Conservation (phyloP, 2,888 invertebrate genomes). For the Xanthorhoe designata region DNA sequence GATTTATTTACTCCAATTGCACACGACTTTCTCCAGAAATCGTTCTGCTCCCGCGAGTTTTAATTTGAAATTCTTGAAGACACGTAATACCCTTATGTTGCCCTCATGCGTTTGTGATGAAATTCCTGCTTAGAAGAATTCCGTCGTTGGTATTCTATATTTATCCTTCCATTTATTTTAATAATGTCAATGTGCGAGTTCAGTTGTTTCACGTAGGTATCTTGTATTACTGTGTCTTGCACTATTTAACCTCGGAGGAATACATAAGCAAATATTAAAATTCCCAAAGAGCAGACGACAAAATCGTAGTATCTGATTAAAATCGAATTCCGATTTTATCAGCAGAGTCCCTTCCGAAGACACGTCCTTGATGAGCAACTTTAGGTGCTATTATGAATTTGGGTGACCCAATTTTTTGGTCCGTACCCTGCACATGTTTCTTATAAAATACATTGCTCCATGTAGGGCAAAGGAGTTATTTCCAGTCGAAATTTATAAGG, state of each 20-base stretch:
- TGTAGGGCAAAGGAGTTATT: constrained; percentile 31
- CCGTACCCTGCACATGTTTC: constrained; percentile 35
- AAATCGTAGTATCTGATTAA: constrained; percentile 9
- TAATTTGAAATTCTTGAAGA: constrained; percentile 37
- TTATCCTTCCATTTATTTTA: constrained; percentile 13
- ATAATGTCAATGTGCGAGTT: constrained; percentile 3
- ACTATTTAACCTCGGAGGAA: not conserved
- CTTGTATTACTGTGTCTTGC: not conserved
- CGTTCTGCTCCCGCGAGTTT: constrained; percentile 26
- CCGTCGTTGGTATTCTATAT: constrained; percentile 23
- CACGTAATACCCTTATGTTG: constrained; percentile 23
- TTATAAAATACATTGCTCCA: constrained; percentile 30
- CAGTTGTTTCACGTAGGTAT: not conserved
- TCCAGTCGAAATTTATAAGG: constrained; percentile 33
- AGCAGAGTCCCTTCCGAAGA: constrained; percentile 18
- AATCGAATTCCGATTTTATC: constrained; percentile 29
- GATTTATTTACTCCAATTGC: constrained; percentile 23
- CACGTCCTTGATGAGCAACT: constrained; percentile 34
- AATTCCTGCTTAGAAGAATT: constrained; percentile 29
- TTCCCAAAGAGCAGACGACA: not conserved
- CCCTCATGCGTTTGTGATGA: constrained; percentile 33
- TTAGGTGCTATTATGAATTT: constrained; percentile 40
- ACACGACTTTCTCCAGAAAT: constrained; percentile 16
- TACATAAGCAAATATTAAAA: not conserved
- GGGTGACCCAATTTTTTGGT: constrained; percentile 43